phyloP scores from a whole-genome alignment of 2,888 invertebrate species.

The Itoplectis maculator region DNA sequence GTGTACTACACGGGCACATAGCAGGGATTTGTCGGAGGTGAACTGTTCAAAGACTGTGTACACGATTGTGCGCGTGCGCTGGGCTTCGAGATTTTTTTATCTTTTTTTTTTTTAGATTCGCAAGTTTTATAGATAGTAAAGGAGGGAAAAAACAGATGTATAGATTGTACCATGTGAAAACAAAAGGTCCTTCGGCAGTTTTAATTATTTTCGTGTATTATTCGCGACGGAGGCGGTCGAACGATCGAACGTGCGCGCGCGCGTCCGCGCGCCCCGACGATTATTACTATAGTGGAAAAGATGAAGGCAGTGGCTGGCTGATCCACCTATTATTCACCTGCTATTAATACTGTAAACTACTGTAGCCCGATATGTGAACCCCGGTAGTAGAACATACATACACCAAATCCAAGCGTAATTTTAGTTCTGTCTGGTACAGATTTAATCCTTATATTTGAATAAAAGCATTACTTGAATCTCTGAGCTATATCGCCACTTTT shows the following conservation, averaged over 20 bases:
- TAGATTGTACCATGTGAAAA: conserved; percentile 38
- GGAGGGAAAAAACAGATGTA: conserved; percentile 37
- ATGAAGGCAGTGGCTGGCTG: conserved; percentile 57
- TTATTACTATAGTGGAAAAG: conserved; percentile 41
- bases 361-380: conserved; percentile 81
- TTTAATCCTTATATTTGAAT: conserved; percentile 84
- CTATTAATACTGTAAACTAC: conserved; percentile 54
- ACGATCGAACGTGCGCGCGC: conserved; percentile 9
- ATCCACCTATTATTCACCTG: conserved; percentile 63
- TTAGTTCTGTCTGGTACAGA: conserved; percentile 85
- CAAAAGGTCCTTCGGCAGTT: neutral
- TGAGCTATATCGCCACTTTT: neutral
- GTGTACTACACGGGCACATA: conserved; percentile 59
- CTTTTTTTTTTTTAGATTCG: conserved; percentile 27
- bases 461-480: conserved; percentile 83
- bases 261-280: conserved; percentile 10
- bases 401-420: conserved; percentile 84
- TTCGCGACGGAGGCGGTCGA: neutral
- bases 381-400: conserved; percentile 79
- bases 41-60: neutral
- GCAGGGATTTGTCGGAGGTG: conserved; percentile 39
- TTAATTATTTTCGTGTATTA: conserved; percentile 21
- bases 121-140: conserved; percentile 30
- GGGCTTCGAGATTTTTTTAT: conserved; percentile 43
- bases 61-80: conserved; percentile 15